Evolutionary conservation across 1,140 invertebrate species (phyloP).

Genomic region (Leguminivora glycinivorella): DNA sequence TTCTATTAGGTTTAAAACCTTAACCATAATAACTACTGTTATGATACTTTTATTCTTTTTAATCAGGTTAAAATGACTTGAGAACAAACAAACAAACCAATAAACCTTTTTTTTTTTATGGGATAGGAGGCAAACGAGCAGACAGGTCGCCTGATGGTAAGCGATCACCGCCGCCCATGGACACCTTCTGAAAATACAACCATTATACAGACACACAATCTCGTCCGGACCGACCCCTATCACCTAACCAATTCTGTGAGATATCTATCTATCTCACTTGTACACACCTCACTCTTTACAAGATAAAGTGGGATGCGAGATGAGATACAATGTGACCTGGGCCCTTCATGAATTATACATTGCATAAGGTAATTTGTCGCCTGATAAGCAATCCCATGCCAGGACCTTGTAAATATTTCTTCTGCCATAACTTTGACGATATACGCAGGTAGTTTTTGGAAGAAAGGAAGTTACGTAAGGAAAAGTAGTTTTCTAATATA

Average conservation of each 20-base stretch:
- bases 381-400: constrained; percentile 46
- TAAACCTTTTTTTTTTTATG: too few relatives aligned
- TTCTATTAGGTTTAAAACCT: too few relatives aligned
- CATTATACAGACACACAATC: constrained; percentile 15
- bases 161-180: too few relatives aligned
- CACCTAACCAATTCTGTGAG: constrained; percentile 3
- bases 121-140: too few relatives aligned
- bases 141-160: too few relatives aligned
- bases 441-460: constrained; percentile 18
- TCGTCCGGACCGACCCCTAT: constrained; percentile 9
- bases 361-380: constrained; percentile 42
- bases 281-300: not conserved
- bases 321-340: constrained; percentile 34
- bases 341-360: constrained; percentile 52
- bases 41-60: too few relatives aligned
- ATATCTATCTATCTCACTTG: not conserved
- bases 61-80: not conserved
- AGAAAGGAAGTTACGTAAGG: not conserved
- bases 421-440: constrained; percentile 16
- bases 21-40: too few relatives aligned
- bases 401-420: constrained; percentile 28
- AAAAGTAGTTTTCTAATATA: not conserved
- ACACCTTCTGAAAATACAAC: not conserved
- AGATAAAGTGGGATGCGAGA: not conserved
- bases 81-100: constrained; percentile 12